phyloP scores from a whole-genome alignment of 1,140 invertebrate genomes.

The Euwallacea similis region DNA sequence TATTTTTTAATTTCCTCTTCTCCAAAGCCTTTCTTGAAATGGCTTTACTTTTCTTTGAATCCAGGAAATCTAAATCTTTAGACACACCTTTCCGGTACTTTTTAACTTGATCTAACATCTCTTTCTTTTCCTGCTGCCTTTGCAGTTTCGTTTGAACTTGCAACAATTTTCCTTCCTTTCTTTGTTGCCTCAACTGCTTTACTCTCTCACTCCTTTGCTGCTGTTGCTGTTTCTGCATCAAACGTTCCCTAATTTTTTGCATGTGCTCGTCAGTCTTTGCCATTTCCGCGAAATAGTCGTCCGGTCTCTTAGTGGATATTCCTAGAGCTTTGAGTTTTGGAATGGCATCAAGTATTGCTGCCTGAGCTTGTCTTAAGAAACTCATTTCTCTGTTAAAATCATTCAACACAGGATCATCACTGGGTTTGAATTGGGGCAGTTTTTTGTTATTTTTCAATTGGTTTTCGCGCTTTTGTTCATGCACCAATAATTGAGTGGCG shows the following conservation, averaged over 20 bases:
- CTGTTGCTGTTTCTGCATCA: slow-evolving; percentile 81
- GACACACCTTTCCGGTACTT: slow-evolving; percentile 82
- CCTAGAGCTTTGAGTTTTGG: slow-evolving; percentile 72
- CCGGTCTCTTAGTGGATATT: slow-evolving; percentile 80
- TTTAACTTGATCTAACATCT: slow-evolving; percentile 83
- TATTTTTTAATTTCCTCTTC: slow-evolving; percentile 73
- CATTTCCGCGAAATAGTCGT: slow-evolving; percentile 99
- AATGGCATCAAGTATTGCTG: slow-evolving; percentile 78
- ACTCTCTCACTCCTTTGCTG: slow-evolving; percentile 87
- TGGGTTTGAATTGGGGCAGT: slow-evolving; percentile 62
- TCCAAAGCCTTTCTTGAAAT: slow-evolving; percentile 58
- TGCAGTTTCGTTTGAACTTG: slow-evolving; percentile 78
- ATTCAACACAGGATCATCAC: slow-evolving; percentile 82
- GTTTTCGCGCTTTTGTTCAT: slow-evolving; percentile 68
- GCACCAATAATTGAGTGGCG: slow-evolving; percentile 70
- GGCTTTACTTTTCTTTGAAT: slow-evolving; percentile 67
- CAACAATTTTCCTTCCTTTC: slow-evolving; percentile 90
- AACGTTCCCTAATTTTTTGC: slow-evolving; percentile 88
- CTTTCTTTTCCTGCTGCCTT: slow-evolving; percentile 74
- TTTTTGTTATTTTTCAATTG: slow-evolving; percentile 71
- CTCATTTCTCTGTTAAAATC: slow-evolving; percentile 91
- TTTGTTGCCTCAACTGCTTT: slow-evolving; percentile 83
- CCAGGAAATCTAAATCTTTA: slow-evolving; percentile 80
- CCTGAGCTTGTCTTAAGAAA: slow-evolving; percentile 91
- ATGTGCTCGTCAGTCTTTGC: slow-evolving; percentile 96